Conservation (phyloP, 2,888 invertebrate species). For the Microplitis manilae region DNA sequence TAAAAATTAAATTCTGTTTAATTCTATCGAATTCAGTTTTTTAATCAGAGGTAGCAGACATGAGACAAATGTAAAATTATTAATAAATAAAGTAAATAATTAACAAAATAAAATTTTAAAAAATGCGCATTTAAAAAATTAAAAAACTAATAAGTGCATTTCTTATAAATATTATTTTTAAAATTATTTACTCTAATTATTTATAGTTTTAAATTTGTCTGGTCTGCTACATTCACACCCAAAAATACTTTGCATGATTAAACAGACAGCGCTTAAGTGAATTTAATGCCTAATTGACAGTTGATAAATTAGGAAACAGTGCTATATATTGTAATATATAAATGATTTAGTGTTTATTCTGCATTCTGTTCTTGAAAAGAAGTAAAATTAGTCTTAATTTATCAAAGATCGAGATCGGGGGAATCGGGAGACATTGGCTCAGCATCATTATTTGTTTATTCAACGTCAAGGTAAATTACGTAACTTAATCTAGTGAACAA, state of each 20-base stretch:
- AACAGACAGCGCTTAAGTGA: not conserved
- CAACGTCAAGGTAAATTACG: constrained; percentile 54
- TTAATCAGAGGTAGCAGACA: too few species aligned
- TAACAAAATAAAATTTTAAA: too few species aligned
- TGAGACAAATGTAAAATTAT: too few species aligned
- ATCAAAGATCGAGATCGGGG: constrained; percentile 33
- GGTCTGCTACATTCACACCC: too few species aligned
- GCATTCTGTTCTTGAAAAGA: not conserved
- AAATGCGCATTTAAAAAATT: too few species aligned
- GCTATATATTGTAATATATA: not conserved
- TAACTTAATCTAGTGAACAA: constrained; percentile 37
- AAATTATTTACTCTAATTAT: too few species aligned
- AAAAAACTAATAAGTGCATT: too few species aligned
- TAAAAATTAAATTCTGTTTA: too few species aligned
- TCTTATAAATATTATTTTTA: too few species aligned
- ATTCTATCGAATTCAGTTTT: too few species aligned
- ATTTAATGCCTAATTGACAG: not conserved
- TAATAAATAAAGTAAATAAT: too few species aligned
- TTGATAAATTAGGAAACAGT: constrained; percentile 4
- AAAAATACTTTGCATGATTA: not conserved
- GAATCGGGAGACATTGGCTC: constrained; percentile 45
- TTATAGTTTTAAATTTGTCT: too few species aligned
- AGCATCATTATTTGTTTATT: constrained; percentile 55
- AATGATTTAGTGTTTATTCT: not conserved
- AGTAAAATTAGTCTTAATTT: constrained; percentile 35